Conservation (phyloP, 2,113 vertebrate species). For the Podocnemis expansa region DNA sequence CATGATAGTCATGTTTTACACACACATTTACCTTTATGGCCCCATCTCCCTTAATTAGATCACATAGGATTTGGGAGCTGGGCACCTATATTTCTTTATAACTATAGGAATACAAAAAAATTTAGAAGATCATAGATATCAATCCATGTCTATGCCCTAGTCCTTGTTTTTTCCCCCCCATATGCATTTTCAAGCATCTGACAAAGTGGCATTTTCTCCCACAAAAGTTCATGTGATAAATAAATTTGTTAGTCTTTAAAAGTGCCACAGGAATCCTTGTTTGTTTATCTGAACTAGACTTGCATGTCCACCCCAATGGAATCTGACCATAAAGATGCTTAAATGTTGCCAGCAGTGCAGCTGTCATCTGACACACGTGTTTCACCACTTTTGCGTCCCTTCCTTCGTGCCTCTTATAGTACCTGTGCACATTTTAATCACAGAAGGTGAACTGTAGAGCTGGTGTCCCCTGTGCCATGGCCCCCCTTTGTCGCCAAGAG, state of each 20-base stretch:
- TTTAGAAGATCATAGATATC: background rate
- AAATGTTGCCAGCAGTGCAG: fast-evolving
- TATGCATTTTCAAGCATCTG: too few species aligned
- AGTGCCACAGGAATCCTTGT: too few species aligned
- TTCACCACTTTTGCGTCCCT: background rate
- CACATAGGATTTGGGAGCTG: background rate
- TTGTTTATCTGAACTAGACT: too few species aligned
- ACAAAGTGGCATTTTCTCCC: too few species aligned
- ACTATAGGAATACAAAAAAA: background rate
- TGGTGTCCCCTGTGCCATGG: background rate
- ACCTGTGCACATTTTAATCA: fast-evolving
- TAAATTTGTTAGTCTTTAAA: too few species aligned
- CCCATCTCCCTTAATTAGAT: background rate
- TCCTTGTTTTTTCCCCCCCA: too few species aligned
- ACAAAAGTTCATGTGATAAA: too few species aligned
- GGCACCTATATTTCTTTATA: background rate
- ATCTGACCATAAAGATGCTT: background rate
- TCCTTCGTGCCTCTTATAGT: background rate
- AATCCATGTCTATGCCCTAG: background rate
- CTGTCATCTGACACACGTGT: background rate
- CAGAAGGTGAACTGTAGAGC: fast-evolving
- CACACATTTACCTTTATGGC: background rate
- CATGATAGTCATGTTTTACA: background rate
- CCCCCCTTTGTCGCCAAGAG: background rate
- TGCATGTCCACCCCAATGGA: background rate